phyloP scores from a whole-genome alignment of 1,140 invertebrate genomes.

The Drosophila seguyi region DNA sequence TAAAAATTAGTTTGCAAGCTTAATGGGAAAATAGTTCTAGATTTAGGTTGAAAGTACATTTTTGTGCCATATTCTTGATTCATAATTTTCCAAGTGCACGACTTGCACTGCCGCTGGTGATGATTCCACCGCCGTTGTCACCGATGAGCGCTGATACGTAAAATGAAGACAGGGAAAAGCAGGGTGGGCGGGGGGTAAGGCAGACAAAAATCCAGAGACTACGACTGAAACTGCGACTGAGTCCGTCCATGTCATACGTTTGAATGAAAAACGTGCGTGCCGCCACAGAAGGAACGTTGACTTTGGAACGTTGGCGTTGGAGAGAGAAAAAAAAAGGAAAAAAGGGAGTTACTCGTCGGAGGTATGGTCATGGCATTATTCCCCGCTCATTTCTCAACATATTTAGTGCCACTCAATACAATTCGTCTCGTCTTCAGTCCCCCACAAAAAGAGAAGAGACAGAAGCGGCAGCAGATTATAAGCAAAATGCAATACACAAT shows the following conservation, averaged over 20 bases:
- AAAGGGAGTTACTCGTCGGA: slow-evolving; percentile 35
- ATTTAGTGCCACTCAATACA: slow-evolving; percentile 84
- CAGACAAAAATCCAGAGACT: slow-evolving; percentile 43
- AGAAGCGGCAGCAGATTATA: slow-evolving; percentile 67
- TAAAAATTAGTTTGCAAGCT: background rate
- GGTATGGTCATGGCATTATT: slow-evolving; percentile 58
- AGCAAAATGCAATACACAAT: slow-evolving; percentile 81
- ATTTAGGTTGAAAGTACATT: background rate
- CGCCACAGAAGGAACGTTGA: slow-evolving; percentile 84
- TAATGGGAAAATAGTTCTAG: background rate
- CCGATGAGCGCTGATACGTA: slow-evolving; percentile 81
- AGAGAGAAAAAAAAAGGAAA: background rate
- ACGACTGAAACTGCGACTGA: slow-evolving; percentile 43
- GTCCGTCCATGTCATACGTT: slow-evolving; percentile 72
- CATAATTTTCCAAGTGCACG: background rate
- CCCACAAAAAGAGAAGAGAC: slow-evolving; percentile 11
- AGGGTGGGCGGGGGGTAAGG: background rate
- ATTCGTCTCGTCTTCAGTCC: slow-evolving; percentile 63
- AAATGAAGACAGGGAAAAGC: slow-evolving; percentile 51
- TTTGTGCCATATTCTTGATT: background rate
- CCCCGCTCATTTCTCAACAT: slow-evolving; percentile 78
- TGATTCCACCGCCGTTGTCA: slow-evolving; percentile 56
- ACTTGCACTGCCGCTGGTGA: slow-evolving; percentile 24
- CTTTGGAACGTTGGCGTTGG: slow-evolving; percentile 67
- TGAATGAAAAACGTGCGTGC: slow-evolving; percentile 84